phyloP scores from a whole-genome alignment of 2,888 invertebrate genomes.

The Agrochola lota region DNA sequence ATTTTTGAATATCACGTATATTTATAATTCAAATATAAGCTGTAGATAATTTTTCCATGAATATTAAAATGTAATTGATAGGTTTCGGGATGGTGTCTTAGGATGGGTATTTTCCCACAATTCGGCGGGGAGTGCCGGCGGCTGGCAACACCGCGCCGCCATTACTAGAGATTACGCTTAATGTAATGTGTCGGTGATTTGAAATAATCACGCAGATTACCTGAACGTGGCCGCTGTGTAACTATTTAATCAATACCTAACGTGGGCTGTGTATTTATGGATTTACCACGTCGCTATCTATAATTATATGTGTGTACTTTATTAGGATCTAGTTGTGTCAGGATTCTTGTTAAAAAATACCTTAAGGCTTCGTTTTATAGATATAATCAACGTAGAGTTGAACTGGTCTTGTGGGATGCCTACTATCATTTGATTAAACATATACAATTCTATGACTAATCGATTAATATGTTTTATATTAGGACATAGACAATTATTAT shows the following conservation, averaged over 20 bases:
- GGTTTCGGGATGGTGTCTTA: conserved; percentile 52
- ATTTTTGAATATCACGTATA: conserved; percentile 62
- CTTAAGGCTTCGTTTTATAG: not conserved
- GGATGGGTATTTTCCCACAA: conserved; percentile 73
- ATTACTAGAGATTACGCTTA: conserved; percentile 88
- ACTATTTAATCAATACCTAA: conserved; percentile 84
- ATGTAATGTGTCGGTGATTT: conserved; percentile 89
- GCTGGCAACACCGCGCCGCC: conserved; percentile 83
- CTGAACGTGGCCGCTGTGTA: conserved; percentile 76
- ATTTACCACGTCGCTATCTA: conserved; percentile 47
- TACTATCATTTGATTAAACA: not conserved
- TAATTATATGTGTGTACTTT: conserved; percentile 52
- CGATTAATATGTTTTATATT: not conserved
- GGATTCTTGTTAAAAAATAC: conserved; percentile 23
- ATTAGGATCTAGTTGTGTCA: conserved; percentile 41
- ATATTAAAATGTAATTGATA: conserved; percentile 64
- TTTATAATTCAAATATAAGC: conserved; percentile 59
- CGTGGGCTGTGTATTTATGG: conserved; percentile 59
- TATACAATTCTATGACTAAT: not conserved
- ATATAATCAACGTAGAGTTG: conserved; percentile 16
- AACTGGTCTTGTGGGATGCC: conserved; percentile 18
- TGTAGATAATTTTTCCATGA: conserved; percentile 58
- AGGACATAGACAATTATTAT: not conserved
- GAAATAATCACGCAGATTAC: conserved; percentile 89
- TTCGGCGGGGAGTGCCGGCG: conserved; percentile 69